Evolutionary conservation across 1,140 invertebrate species (phyloP).

Genomic region (Aphelenchoides avenae): DNA sequence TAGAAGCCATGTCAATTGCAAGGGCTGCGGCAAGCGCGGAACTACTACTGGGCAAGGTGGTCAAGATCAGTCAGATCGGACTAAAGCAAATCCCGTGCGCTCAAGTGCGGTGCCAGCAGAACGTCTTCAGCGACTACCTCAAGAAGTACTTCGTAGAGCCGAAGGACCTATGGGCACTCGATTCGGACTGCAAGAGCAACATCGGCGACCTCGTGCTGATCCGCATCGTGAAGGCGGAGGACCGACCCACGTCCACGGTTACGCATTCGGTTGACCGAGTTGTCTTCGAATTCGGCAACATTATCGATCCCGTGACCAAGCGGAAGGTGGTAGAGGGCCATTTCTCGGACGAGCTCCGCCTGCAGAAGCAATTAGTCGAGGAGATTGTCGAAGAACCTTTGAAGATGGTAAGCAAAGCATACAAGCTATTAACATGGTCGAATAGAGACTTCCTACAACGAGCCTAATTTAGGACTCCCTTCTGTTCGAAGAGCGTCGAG

Average conservation of each 20-base stretch:
- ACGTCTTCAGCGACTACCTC: slow-evolving; percentile 49
- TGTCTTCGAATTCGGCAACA: slow-evolving; percentile 39
- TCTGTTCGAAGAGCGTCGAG: slow-evolving; percentile 38
- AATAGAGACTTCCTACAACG: too few species aligned
- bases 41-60: slow-evolving; percentile 44
- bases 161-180: slow-evolving; percentile 51
- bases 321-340: slow-evolving; percentile 35
- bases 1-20: too few species aligned
- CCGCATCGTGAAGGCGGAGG: slow-evolving; percentile 18
- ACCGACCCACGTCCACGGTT: slow-evolving; percentile 35
- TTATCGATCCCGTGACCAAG: slow-evolving; percentile 48
- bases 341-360: slow-evolving; percentile 45
- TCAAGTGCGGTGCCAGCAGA: slow-evolving; percentile 44
- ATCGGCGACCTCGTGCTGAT: slow-evolving; percentile 51
- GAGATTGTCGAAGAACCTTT: slow-evolving; percentile 45
- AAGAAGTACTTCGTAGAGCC: slow-evolving; percentile 42
- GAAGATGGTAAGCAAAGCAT: not conserved
- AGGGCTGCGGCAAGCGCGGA: too few species aligned
- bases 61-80: slow-evolving; percentile 47
- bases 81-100: slow-evolving; percentile 44
- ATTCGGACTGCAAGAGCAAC: slow-evolving; percentile 20
- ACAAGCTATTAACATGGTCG: too few species aligned
- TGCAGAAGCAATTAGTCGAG: slow-evolving; percentile 36
- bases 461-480: slow-evolving; percentile 29
- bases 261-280: slow-evolving; percentile 42